phyloP scores from a whole-genome alignment of 2,797 vertebrate species.

The Lutjanus campechanus region DNA sequence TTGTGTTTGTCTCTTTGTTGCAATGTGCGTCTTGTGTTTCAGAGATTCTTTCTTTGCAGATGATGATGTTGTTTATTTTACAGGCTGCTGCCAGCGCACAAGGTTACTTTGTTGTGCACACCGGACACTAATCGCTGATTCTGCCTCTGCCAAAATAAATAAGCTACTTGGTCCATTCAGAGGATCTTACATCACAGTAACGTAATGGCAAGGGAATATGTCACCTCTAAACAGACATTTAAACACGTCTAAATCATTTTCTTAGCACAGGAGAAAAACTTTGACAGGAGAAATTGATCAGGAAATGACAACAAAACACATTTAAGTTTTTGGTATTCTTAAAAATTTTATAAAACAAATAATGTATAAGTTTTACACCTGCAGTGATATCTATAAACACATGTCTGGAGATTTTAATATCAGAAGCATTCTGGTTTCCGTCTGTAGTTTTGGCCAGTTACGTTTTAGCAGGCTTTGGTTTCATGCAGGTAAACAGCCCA shows the following conservation, averaged over 20 bases:
- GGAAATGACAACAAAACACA: neutral
- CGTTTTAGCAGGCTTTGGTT: too few species aligned
- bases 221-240: neutral
- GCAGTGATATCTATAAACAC: too few species aligned
- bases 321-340: too few species aligned
- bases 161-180: slow-evolving; percentile 14
- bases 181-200: slow-evolving; percentile 16
- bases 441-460: too few species aligned
- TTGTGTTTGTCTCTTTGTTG: neutral
- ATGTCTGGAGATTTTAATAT: too few species aligned
- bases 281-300: neutral
- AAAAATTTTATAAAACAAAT: neutral
- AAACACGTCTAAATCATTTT: neutral
- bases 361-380: neutral
- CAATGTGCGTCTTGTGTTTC: neutral
- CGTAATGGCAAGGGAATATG: neutral
- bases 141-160: slow-evolving; percentile 10
- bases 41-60: neutral
- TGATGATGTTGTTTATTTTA: neutral
- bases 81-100: neutral
- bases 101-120: neutral
- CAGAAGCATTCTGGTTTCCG: too few species aligned
- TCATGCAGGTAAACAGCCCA: too few species aligned
- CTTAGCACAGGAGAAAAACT: neutral
- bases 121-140: slow-evolving; percentile 2